A percentile compares a stretch with the other conserved stretches of the same genome.
Conservation (phyloP, 2,113 vertebrate genomes). For the Casuarius casuarius region DNA sequence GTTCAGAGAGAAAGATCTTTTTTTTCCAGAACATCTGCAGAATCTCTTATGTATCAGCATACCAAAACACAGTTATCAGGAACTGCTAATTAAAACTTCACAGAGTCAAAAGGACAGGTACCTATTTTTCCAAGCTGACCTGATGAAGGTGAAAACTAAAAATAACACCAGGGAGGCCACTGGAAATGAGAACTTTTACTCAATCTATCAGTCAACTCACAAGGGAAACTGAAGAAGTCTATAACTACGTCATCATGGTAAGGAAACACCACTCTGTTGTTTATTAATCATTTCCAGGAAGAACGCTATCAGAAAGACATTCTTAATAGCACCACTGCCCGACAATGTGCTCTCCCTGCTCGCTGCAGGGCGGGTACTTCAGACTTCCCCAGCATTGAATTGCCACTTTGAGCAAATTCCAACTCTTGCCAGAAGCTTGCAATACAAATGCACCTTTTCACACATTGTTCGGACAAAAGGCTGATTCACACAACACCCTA, state of each 20-base stretch:
- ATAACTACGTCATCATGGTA: slow-evolving; percentile 38
- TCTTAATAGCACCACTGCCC: background rate
- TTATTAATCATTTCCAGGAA: slow-evolving; percentile 53
- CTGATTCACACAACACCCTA: background rate
- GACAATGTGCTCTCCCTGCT: background rate
- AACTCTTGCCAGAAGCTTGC: background rate
- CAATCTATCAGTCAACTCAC: background rate
- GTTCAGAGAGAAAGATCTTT: background rate
- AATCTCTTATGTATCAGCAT: background rate
- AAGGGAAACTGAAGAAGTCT: slow-evolving; percentile 2
- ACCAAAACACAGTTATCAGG: slow-evolving; percentile 14
- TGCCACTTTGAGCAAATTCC: background rate
- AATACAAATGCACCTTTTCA: background rate
- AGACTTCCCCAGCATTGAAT: background rate
- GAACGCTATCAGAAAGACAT: background rate
- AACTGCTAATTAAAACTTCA: slow-evolving; percentile 42
- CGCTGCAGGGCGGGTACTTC: background rate
- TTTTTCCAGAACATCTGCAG: slow-evolving; percentile 34
- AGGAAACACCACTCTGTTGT: background rate
- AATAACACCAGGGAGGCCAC: background rate
- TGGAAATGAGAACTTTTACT: slow-evolving; percentile 46
- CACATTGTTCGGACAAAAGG: background rate
- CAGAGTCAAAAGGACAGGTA: background rate
- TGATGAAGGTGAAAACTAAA: background rate
- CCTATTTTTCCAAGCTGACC: slow-evolving; percentile 12